These are phyloP conservation scores for Myodes glareolus DNA, from an alignment of 2,113 vertebrate genomes.

Conservation along the genomic window DNA sequence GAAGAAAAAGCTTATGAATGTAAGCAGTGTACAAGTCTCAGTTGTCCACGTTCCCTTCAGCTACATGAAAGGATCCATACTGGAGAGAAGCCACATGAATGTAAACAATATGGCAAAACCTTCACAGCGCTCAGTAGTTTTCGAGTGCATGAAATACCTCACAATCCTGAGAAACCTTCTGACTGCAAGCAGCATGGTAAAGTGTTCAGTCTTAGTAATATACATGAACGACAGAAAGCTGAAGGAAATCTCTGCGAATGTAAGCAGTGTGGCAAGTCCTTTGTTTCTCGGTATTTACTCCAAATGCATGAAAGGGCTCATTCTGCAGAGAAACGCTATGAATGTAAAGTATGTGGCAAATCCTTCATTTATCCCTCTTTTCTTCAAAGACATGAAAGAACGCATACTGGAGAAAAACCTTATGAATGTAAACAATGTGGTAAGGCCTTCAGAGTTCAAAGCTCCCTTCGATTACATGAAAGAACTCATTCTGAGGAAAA, in stretches of 20 bases:
- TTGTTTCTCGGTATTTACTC: constrained; percentile 14
- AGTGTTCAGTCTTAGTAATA: not conserved
- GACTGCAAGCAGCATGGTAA: not conserved
- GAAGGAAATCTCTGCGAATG: not conserved
- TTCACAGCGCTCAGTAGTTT: not conserved
- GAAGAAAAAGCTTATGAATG: not conserved
- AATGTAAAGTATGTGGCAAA: not conserved
- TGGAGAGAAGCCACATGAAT: not conserved
- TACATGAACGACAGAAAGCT: not conserved
- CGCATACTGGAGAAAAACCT: not conserved
- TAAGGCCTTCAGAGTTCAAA: constrained; percentile 26
- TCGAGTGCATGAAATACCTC: not conserved
- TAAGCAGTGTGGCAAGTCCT: not conserved
- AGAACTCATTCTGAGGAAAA: constrained; percentile 16
- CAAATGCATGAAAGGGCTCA: constrained; percentile 14
- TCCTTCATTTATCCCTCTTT: constrained; percentile 15
- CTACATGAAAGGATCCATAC: not conserved
- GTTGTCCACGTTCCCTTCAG: not conserved
- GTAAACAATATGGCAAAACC: not conserved
- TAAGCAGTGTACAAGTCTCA: not conserved
- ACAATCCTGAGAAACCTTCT: not conserved
- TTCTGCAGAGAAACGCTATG: constrained; percentile 5
- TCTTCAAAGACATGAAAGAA: constrained; percentile 13
- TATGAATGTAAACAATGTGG: not conserved
- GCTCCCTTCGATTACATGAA: constrained; percentile 8